Percentiles rank a stretch among this genome's conserved stretches.
Conservation (phyloP, 2,113 vertebrate genomes). For the Tauraco erythrolophus region DNA sequence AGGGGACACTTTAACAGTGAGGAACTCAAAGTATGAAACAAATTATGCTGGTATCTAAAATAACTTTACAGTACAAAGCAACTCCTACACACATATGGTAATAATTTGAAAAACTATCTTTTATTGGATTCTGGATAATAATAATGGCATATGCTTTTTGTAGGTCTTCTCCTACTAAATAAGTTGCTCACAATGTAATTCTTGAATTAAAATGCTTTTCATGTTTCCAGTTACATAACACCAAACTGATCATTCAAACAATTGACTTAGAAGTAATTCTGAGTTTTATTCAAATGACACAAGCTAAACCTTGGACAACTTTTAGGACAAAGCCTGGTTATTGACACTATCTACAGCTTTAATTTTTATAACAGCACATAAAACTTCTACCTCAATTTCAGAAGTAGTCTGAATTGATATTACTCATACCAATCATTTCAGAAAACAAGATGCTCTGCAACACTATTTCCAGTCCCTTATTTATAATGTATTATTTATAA, state of each 20-base stretch:
- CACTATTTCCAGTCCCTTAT: not conserved
- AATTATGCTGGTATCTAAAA: conserved; percentile 70
- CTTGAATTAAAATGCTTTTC: conserved; percentile 63
- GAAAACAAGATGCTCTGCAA: not conserved
- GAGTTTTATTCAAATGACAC: not conserved
- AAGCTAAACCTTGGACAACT: not conserved
- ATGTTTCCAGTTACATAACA: conserved; percentile 46
- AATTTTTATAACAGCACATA: not conserved
- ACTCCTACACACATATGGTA: conserved; percentile 61
- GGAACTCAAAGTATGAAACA: conserved; percentile 67
- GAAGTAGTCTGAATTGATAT: not conserved
- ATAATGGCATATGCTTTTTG: conserved; percentile 60
- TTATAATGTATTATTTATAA: not conserved
- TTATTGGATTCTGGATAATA: conserved; percentile 71
- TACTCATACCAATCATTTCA: not conserved
- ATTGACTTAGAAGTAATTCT: not conserved
- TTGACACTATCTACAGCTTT: not conserved
- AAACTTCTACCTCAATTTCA: not conserved
- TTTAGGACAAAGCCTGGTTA: not conserved
- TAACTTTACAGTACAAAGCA: conserved; percentile 58
- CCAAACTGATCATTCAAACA: conserved; percentile 22
- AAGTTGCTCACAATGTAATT: conserved; percentile 62
- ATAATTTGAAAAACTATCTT: conserved; percentile 65
- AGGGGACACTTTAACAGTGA: conserved; percentile 34
- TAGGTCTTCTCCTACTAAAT: conserved; percentile 63